Evolutionary conservation across 64 coral and sea anemone species (phyloP).

Genomic region (Montipora foliosa): DNA sequence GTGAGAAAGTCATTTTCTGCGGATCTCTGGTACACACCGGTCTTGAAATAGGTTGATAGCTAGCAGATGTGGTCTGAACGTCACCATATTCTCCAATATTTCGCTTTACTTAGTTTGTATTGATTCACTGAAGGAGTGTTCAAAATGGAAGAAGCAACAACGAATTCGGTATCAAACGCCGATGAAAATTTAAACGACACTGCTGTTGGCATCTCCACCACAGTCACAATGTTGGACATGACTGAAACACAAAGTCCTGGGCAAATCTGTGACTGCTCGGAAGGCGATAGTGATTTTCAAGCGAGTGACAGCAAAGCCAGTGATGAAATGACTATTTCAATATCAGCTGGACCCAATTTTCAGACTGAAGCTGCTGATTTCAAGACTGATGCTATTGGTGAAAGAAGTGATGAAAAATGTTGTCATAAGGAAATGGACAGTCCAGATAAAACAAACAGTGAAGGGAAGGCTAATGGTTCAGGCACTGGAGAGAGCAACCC

Average conservation of each 20-base stretch:
- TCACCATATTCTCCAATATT: too few relatives aligned
- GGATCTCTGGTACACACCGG: background rate
- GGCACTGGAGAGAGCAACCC: background rate
- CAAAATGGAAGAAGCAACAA: constrained; percentile 8
- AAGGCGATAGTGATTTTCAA: background rate
- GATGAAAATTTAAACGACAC: constrained; percentile 36
- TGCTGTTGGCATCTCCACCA: background rate
- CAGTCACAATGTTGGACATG: background rate
- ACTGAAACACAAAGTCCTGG: constrained; percentile 27
- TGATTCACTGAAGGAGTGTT: background rate
- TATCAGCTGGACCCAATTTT: background rate
- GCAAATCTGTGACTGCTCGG: background rate
- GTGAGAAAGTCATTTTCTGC: background rate
- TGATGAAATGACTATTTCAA: background rate
- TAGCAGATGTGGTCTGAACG: background rate
- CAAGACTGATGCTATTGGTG: background rate
- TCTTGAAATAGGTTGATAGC: background rate
- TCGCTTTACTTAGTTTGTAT: background rate
- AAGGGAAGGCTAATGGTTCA: background rate
- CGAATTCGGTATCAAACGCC: background rate
- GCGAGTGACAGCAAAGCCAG: background rate
- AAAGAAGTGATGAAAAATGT: background rate
- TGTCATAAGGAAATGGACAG: background rate
- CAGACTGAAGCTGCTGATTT: too few relatives aligned
- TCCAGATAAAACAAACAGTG: background rate